A percentile compares a stretch with the other conserved stretches of the same genome.
phyloP scores from a whole-genome alignment of 2,113 vertebrate species.

The Orthonyx spaldingii region DNA sequence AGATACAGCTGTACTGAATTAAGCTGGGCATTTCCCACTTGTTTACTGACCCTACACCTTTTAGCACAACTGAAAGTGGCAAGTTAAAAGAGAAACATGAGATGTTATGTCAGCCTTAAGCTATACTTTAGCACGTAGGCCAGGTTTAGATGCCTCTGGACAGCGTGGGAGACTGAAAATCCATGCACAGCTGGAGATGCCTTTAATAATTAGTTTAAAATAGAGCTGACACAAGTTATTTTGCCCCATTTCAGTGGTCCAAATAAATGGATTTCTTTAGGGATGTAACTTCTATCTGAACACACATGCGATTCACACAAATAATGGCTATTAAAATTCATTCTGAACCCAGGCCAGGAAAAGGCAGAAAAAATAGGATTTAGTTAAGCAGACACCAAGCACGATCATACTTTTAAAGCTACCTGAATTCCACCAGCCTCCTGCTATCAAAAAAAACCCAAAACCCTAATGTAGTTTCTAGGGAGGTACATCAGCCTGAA shows the following conservation, averaged over 20 bases:
- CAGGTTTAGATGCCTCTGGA: neutral
- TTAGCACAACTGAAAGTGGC: neutral
- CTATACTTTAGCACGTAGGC: neutral
- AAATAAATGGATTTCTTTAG: neutral
- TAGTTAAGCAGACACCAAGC: neutral
- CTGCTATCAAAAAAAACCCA: neutral
- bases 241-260: neutral
- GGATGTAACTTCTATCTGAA: neutral
- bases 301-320: fast-evolving
- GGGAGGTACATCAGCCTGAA: neutral
- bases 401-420: fast-evolving
- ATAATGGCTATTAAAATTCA: neutral
- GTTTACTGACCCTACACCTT: neutral
- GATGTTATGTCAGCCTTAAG: neutral
- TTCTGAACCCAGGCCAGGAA: neutral
- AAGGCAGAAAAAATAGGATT: neutral
- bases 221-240: neutral
- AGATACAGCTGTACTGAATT: neutral
- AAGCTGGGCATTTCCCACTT: neutral
- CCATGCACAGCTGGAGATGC: fast-evolving
- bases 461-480: neutral
- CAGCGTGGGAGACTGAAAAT: neutral
- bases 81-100: neutral
- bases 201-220: neutral
- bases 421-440: neutral